These are phyloP conservation scores for Micrasema minimum DNA, from an alignment of 1,140 invertebrate species.

Conservation along the genomic window DNA sequence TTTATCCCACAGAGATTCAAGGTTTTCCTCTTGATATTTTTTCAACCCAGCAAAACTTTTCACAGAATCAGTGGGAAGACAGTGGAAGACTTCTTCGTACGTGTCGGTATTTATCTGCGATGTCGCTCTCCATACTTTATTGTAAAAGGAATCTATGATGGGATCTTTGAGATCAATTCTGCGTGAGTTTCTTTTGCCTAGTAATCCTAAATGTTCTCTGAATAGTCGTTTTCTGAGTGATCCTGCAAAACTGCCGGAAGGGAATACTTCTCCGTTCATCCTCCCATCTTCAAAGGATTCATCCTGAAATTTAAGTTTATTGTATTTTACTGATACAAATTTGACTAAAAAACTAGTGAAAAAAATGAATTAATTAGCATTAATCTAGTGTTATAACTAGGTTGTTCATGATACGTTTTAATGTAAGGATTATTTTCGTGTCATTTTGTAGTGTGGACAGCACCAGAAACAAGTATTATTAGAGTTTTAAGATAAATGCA, in stretches of 20 bases:
- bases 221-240: slow-evolving; percentile 87
- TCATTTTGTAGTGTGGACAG: too few species aligned
- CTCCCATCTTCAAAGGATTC: slow-evolving; percentile 80
- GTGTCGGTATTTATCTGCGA: slow-evolving; percentile 85
- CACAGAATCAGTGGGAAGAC: slow-evolving; percentile 84
- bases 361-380: too few species aligned
- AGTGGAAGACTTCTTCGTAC: slow-evolving; percentile 89
- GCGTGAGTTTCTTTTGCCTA: slow-evolving; percentile 65
- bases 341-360: background rate
- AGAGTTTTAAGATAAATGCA: too few species aligned
- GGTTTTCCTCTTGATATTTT: slow-evolving; percentile 73
- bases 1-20: slow-evolving; percentile 71
- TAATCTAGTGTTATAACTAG: too few species aligned
- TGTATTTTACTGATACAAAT: slow-evolving; percentile 2
- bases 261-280: slow-evolving; percentile 84
- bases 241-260: slow-evolving; percentile 87
- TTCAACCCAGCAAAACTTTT: slow-evolving; percentile 79
- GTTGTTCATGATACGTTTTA: too few species aligned
- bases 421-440: too few species aligned
- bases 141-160: slow-evolving; percentile 81
- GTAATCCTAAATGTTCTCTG: slow-evolving; percentile 85
- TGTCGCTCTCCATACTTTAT: slow-evolving; percentile 80
- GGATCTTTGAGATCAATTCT: slow-evolving; percentile 78
- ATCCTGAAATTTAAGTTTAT: slow-evolving; percentile 73
- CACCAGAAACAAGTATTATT: too few species aligned